Conservation (phyloP, 2,888 invertebrate species). For the Agrotis ipsilon region DNA sequence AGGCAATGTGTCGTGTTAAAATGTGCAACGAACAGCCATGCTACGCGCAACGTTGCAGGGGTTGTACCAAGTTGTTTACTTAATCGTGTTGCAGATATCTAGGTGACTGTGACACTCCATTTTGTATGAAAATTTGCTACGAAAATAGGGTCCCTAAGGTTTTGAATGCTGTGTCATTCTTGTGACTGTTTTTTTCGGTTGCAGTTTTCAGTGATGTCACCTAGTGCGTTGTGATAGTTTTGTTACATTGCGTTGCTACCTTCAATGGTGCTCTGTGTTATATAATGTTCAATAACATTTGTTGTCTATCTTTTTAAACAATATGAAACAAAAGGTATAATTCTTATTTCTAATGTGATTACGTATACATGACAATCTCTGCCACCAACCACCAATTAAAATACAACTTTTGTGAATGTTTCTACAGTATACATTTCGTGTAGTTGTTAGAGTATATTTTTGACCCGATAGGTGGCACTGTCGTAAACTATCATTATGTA, state of each 20-base stretch:
- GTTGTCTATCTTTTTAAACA: too few species aligned
- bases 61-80: conserved; percentile 45
- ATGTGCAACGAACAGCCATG: conserved; percentile 39
- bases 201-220: background rate
- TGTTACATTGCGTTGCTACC: background rate
- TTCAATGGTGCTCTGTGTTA: too few species aligned
- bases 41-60: conserved; percentile 25
- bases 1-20: conserved; percentile 48
- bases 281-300: too few species aligned
- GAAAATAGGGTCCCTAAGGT: conserved; percentile 34
- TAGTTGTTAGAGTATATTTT: too few species aligned
- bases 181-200: background rate
- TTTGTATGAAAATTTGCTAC: conserved; percentile 50
- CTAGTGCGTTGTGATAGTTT: background rate
- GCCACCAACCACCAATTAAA: too few species aligned
- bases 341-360: too few species aligned
- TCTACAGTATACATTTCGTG: too few species aligned
- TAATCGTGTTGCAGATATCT: conserved; percentile 45
- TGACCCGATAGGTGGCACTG: background rate
- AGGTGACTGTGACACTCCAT: conserved; percentile 42
- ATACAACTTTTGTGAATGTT: too few species aligned
- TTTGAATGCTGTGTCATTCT: conserved; percentile 7
- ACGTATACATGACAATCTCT: too few species aligned
- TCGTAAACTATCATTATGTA: background rate
- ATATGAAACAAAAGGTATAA: too few species aligned